Evolutionary conservation across 2,797 vertebrate species (phyloP), one percentile per base, ranked within the genome.

Genomic region (Sebastes iracundus): DNA sequence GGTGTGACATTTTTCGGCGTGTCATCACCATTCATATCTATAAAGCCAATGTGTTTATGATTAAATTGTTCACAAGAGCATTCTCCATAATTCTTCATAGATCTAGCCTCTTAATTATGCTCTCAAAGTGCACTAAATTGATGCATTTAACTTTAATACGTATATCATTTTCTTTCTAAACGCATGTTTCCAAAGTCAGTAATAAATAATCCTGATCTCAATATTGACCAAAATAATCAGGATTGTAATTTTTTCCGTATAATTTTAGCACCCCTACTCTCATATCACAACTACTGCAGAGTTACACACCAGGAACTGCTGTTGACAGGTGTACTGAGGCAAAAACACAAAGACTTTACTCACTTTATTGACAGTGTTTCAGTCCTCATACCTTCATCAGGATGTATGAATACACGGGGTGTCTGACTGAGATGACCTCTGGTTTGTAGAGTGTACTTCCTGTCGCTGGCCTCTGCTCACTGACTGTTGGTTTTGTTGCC

Each of bases 401-500:
- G 18, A 16, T 55, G 4, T n/a, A 10, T 42, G 0, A 42, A 6
- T 38, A 23, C 2, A 60, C 28, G 13, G 38, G 38, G 38, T 42
- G 38, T 35, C 22, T 58, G 66, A 35, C 60, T 52, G n/a, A 69
- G 32, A 46, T 27, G 63, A 23, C 64, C 32, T 25, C 56, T 68
- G 69, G 38, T 7, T 65, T 80, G 59, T 76, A 69, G 13, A 64
- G 27, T 74, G 56, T 77, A 1, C 74, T 65, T 72, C 38, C 73
- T 77, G 73, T 70, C 8, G 72, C 46, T 55, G 75, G 75, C 76
- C 86, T 83, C 84, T 85, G 87, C 90, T 90, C 82, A 89, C 83
- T 93, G 77, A 87, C 85, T 87, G 53, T 90, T 90, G 89, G 81
- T 90, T 92, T 83, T 93, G 90, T 92, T 90, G 89, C 90, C 90